phyloP scores from a whole-genome alignment of 2,888 invertebrate genomes.

The Nowickia ferox region DNA sequence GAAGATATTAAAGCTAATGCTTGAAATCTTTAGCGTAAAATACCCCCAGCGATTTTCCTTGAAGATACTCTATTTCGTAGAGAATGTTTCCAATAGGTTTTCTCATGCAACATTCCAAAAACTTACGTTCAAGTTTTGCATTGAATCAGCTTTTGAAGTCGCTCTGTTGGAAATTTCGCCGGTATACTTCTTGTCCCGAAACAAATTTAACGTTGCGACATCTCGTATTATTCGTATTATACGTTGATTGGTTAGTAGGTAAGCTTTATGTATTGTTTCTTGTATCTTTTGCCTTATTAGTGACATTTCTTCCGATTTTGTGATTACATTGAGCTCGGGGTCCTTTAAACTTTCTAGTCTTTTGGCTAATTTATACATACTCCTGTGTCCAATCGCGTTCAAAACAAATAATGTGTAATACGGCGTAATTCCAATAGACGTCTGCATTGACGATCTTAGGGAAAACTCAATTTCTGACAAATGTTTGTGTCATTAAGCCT shows the following conservation, averaged over 20 bases:
- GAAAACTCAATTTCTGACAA: not conserved
- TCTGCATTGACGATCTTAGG: not conserved
- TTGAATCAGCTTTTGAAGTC: not conserved
- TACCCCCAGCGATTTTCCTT: no score
- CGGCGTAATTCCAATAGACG: not conserved
- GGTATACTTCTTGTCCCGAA: not conserved
- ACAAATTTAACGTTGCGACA: not conserved
- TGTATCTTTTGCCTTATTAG: not conserved
- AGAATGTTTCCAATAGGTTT: not conserved
- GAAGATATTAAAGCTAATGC: not conserved
- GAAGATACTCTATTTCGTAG: not conserved
- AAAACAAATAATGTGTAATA: no score
- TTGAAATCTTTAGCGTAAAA: not conserved
- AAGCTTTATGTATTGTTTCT: not conserved
- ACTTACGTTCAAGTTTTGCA: not conserved
- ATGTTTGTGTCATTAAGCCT: not conserved
- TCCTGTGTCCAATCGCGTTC: no score
- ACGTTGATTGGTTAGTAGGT: no score
- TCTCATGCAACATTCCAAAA: not conserved
- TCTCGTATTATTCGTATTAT: no score
- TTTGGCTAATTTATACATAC: not conserved
- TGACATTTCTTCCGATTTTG: not conserved
- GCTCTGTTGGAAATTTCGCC: not conserved
- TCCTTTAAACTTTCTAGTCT: not conserved
- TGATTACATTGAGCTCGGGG: not conserved